These are phyloP conservation scores for Pheosia gnoma DNA, from an alignment of 2,888 invertebrate genomes.

Conservation along the genomic window DNA sequence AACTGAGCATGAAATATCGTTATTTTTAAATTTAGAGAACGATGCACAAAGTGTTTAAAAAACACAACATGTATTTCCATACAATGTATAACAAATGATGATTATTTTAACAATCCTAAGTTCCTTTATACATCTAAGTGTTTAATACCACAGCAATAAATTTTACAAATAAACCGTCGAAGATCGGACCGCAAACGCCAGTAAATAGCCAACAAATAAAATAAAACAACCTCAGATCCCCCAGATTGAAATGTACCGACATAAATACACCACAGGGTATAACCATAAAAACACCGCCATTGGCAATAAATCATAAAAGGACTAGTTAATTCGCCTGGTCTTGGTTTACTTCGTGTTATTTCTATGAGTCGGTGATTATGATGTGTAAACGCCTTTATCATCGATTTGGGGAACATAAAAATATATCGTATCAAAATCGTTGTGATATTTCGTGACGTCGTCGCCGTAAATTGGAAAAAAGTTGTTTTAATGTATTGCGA, in stretches of 20 bases:
- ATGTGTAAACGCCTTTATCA: not conserved
- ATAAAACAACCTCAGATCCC: slow-evolving; percentile 61
- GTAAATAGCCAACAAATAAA: slow-evolving; percentile 57
- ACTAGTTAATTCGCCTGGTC: slow-evolving; percentile 17
- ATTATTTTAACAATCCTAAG: too few relatives aligned
- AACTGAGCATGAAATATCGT: too few relatives aligned
- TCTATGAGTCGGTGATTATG: not conserved
- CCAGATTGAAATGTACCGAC: slow-evolving; percentile 75
- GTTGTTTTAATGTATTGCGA: too few relatives aligned
- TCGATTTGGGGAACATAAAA: not conserved
- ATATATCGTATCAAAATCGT: not conserved
- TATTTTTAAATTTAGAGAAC: too few relatives aligned
- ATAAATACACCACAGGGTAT: slow-evolving; percentile 77
- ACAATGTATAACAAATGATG: too few relatives aligned
- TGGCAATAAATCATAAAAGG: slow-evolving; percentile 72
- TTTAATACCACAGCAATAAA: not conserved
- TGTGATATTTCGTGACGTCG: too few relatives aligned
- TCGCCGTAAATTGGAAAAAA: too few relatives aligned
- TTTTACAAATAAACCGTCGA: slow-evolving; percentile 30
- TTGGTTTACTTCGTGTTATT: not conserved
- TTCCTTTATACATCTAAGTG: not conserved
- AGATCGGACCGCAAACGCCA: slow-evolving; percentile 43
- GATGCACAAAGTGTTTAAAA: too few relatives aligned
- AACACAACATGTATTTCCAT: too few relatives aligned
- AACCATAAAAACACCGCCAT: slow-evolving; percentile 66